Evolutionary conservation across 2,797 vertebrate species (phyloP).

Genomic region (Catharus ustulatus): DNA sequence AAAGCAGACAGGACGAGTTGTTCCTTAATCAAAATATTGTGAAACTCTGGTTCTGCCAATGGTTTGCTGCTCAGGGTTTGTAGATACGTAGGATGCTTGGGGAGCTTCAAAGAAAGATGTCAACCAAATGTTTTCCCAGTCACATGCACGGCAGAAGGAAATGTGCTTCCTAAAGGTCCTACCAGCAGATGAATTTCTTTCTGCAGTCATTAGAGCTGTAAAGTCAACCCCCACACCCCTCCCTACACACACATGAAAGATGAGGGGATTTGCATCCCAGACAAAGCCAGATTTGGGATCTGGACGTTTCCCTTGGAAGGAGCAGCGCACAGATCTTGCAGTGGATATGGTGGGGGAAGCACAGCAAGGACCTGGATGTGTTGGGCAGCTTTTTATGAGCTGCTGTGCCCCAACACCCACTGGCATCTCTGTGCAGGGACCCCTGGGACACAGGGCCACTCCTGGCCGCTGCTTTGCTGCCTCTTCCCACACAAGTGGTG

Average conservation of each 20-base stretch:
- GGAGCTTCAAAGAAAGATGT: conserved; percentile 62
- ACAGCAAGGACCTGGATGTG: rapidly evolving
- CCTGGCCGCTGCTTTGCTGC: background rate
- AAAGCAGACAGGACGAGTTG: background rate
- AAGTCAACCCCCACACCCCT: background rate
- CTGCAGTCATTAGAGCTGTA: conserved; percentile 19
- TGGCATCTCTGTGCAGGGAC: background rate
- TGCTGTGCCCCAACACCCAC: background rate
- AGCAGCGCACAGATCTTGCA: background rate
- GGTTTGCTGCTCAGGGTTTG: background rate
- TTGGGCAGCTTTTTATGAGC: background rate
- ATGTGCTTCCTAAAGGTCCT: conserved; percentile 54
- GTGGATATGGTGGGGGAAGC: background rate
- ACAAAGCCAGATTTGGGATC: background rate
- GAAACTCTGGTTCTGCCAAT: conserved; percentile 12
- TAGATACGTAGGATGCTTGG: background rate
- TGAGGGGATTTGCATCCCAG: conserved; percentile 14
- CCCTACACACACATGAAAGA: background rate
- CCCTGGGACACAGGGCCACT: background rate
- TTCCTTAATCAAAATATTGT: conserved; percentile 47
- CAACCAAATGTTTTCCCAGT: conserved; percentile 56
- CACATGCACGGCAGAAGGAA: conserved; percentile 55
- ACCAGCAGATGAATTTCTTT: background rate
- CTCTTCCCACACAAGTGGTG: background rate
- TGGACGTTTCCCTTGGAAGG: background rate